phyloP scores from a whole-genome alignment of 2,888 invertebrate genomes.

The Tholera decimalis region DNA sequence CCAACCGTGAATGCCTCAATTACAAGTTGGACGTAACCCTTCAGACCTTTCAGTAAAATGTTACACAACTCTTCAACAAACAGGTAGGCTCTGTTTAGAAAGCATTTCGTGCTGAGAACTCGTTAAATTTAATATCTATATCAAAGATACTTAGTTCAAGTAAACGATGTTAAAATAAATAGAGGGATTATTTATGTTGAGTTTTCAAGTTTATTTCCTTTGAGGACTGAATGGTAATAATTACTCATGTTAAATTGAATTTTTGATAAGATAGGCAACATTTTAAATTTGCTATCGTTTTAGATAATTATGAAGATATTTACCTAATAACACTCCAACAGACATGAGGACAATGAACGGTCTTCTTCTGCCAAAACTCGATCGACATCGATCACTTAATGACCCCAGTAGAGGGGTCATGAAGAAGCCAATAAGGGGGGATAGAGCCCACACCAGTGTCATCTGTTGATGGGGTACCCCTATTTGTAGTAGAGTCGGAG shows the following conservation, averaged over 20 bases:
- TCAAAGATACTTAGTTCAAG: constrained; percentile 17
- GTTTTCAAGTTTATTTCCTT: constrained; percentile 11
- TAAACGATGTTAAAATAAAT: constrained; percentile 29
- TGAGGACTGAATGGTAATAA: background rate
- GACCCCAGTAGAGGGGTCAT: constrained; percentile 98
- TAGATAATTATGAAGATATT: constrained; percentile 58
- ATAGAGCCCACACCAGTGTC: constrained; percentile 99
- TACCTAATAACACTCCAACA: constrained; percentile 97
- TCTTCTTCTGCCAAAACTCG: constrained; percentile 95
- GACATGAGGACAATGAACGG: constrained; percentile 98
- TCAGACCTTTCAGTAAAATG: constrained; percentile 49
- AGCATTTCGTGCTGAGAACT: constrained; percentile 30
- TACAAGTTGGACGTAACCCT: constrained; percentile 45
- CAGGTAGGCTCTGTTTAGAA: constrained; percentile 22
- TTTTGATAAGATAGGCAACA: background rate
- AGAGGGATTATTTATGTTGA: constrained; percentile 2
- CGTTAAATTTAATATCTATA: constrained; percentile 35
- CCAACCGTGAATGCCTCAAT: constrained; percentile 25
- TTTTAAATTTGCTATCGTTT: background rate
- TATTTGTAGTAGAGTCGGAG: constrained; percentile 97
- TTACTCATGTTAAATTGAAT: background rate
- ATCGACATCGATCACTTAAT: constrained; percentile 97
- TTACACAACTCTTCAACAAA: constrained; percentile 40
- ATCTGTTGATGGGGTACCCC: constrained; percentile 98
- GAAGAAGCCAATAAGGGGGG: constrained; percentile 98